Percentiles rank a stretch among this genome's conserved stretches.
Conservation (phyloP, 2,888 invertebrate species). For the Anorthoa munda region DNA sequence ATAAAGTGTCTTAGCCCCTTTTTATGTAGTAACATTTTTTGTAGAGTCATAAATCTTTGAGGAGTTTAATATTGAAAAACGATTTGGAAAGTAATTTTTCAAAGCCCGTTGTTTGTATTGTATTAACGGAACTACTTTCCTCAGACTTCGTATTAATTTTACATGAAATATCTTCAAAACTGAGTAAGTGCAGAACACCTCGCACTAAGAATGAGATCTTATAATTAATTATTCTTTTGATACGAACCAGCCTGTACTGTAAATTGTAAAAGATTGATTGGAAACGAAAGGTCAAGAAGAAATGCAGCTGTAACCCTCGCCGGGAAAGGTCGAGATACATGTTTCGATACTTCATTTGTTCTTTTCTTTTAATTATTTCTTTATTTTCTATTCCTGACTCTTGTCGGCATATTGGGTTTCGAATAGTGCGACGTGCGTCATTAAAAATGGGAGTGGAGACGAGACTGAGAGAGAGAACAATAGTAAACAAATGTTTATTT, state of each 20-base stretch:
- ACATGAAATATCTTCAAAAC: background rate
- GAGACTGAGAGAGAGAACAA: background rate
- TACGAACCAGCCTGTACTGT: background rate
- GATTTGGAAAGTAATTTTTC: background rate
- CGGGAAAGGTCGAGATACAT: background rate
- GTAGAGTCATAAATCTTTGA: background rate
- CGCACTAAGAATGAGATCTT: too few species aligned
- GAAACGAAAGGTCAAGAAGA: background rate
- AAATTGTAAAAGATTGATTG: background rate
- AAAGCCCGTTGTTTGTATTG: background rate
- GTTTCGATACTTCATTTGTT: background rate
- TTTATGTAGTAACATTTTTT: conserved; percentile 21
- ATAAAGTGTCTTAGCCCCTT: conserved; percentile 1
- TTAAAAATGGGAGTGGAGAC: background rate
- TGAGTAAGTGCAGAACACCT: background rate
- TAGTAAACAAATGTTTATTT: too few species aligned
- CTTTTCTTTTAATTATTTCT: too few species aligned
- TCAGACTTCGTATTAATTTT: background rate
- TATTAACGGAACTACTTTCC: background rate
- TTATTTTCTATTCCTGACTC: background rate
- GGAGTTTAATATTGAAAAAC: background rate
- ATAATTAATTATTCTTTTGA: conserved; percentile 1
- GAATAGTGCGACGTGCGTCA: background rate
- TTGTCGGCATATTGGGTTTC: background rate
- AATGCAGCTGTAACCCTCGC: background rate